These are phyloP conservation scores for Drosophila bocqueti DNA, from an alignment of 1,140 invertebrate species.

Conservation along the genomic window DNA sequence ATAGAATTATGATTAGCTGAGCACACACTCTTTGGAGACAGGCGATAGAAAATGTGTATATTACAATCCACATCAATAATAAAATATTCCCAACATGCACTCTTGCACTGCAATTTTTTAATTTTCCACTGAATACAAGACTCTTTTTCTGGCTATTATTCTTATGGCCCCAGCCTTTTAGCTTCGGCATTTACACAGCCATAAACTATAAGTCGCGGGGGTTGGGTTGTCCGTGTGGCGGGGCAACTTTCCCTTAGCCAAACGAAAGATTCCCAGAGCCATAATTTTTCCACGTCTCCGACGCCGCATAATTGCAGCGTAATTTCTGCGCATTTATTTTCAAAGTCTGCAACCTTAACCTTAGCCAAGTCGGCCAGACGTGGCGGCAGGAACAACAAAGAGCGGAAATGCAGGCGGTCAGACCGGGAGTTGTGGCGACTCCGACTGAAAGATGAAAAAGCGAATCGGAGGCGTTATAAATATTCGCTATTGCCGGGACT, in stretches of 20 bases:
- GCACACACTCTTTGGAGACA: no score
- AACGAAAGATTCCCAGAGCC: constrained; percentile 65
- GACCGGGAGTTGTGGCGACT: neutral
- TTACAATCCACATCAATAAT: neutral
- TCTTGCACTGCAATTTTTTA: constrained; percentile 14
- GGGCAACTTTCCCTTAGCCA: constrained; percentile 58
- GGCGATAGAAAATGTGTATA: no score
- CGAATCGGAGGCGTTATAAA: constrained; percentile 25
- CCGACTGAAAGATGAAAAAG: neutral
- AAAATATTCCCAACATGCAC: no score
- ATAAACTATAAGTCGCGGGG: constrained; percentile 60
- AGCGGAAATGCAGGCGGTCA: constrained; percentile 34
- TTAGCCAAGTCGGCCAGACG: constrained; percentile 31
- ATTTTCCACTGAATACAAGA: constrained; percentile 17
- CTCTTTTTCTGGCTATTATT: constrained; percentile 26
- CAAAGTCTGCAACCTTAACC: constrained; percentile 74
- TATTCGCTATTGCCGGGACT: constrained; percentile 29
- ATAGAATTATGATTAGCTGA: no score
- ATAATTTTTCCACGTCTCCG: constrained; percentile 75
- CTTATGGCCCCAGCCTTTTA: constrained; percentile 16
- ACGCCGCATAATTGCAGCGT: constrained; percentile 79
- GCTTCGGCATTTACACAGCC: constrained; percentile 64
- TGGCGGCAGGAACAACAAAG: constrained; percentile 18
- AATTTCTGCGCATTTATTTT: constrained; percentile 76
- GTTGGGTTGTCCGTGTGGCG: constrained; percentile 10